Percentiles rank a stretch among this genome's conserved stretches.
Evolutionary conservation across 1,140 invertebrate species (phyloP).

Genomic region (Drosophila persimilis): DNA sequence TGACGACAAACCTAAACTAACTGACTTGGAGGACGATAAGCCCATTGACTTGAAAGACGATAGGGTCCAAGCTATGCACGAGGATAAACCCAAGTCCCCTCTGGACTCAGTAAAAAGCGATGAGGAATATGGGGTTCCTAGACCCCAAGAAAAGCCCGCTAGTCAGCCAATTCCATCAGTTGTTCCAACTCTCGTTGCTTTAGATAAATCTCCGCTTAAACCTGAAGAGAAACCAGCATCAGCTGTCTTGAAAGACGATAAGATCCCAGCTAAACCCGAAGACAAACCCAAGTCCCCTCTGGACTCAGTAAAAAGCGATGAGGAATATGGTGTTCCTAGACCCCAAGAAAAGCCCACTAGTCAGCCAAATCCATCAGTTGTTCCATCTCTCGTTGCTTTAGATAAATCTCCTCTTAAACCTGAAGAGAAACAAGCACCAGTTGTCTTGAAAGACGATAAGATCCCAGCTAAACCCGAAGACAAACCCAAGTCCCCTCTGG

Average conservation of each 20-base stretch:
- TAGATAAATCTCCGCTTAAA: conserved; percentile 17
- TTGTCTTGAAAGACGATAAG: conserved; percentile 2
- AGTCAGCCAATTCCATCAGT: conserved; percentile 12
- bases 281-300: conserved; percentile 20
- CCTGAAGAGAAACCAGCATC: conserved; percentile 18
- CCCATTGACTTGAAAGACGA: too few relatives aligned
- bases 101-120: conserved; percentile 8
- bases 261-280: background rate
- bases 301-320: conserved; percentile 20
- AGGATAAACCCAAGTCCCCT: too few relatives aligned
- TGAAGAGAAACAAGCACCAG: conserved; percentile 12
- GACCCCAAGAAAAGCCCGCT: background rate
- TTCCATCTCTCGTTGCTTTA: background rate
- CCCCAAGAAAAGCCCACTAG: conserved; percentile 6
- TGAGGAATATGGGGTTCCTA: conserved; percentile 3
- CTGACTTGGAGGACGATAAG: too few relatives aligned
- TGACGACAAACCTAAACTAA: too few relatives aligned
- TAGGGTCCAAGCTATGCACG: too few relatives aligned
- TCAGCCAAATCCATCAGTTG: conserved; percentile 5
- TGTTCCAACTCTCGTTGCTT: background rate
- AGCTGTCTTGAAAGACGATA: background rate
- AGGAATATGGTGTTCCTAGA: conserved; percentile 11
- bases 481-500: conserved; percentile 29
- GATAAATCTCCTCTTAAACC: conserved; percentile 6
- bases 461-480: conserved; percentile 7